Percentiles rank a stretch among this genome's conserved stretches.
Evolutionary conservation across 2,888 invertebrate genomes (phyloP).

Genomic region (Spodoptera picta): DNA sequence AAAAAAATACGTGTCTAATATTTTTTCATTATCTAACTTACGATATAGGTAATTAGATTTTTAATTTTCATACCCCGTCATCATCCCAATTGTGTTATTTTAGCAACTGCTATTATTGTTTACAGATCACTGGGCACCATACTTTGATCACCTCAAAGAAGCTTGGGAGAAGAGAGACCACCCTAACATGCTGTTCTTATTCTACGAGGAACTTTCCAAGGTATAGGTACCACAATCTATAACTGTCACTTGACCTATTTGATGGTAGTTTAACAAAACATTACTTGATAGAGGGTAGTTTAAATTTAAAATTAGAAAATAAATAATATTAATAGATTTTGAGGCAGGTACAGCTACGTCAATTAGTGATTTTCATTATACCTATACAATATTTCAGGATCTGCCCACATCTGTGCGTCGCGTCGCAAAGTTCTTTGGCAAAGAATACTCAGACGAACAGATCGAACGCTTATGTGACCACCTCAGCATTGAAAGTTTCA

Average conservation of each 20-base stretch:
- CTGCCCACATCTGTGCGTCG: slow-evolving; percentile 87
- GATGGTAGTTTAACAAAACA: no score
- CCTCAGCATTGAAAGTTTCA: slow-evolving; percentile 94
- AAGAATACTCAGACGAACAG: slow-evolving; percentile 88
- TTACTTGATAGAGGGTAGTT: no score
- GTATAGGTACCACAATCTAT: slow-evolving; percentile 69
- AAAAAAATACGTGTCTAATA: no score
- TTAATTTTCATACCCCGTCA: no score
- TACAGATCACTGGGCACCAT: slow-evolving; percentile 92
- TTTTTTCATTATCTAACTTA: no score
- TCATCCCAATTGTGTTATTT: no score
- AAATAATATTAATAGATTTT: no score
- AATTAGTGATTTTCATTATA: no score
- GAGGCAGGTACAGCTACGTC: no score
- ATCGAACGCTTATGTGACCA: slow-evolving; percentile 90
- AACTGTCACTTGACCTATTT: slow-evolving; percentile 8
- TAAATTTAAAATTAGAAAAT: no score
- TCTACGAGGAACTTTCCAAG: slow-evolving; percentile 93
- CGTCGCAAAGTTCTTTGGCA: slow-evolving; percentile 90
- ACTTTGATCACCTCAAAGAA: slow-evolving; percentile 93
- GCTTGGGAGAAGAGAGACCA: slow-evolving; percentile 91
- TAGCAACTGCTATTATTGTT: slow-evolving; percentile 15
- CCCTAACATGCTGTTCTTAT: slow-evolving; percentile 92
- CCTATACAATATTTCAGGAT: slow-evolving; percentile 83
- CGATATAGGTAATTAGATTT: no score